These are phyloP conservation scores for Saxicola maurus DNA, from an alignment of 2,797 vertebrate species.

Conservation along the genomic window DNA sequence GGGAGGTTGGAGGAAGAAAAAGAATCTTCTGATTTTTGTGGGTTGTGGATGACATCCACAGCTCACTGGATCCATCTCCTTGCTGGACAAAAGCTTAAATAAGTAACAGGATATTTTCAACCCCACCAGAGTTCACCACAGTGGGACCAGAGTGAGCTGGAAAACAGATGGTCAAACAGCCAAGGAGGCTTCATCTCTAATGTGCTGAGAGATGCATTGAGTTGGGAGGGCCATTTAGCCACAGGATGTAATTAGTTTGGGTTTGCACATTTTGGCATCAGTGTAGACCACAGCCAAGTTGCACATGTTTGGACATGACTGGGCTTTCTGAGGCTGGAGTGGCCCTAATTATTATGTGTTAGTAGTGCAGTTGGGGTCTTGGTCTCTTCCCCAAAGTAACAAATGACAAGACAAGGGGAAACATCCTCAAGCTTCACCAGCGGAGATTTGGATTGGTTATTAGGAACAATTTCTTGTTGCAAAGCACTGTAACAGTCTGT, in stretches of 20 bases:
- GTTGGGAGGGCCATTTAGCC: not conserved
- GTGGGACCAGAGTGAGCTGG: not conserved
- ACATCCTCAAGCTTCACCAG: rapidly evolving
- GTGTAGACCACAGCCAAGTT: not conserved
- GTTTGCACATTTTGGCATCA: slow-evolving; percentile 11
- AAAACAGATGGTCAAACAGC: slow-evolving; percentile 6
- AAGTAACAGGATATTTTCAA: slow-evolving; percentile 18
- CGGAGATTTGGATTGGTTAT: not conserved
- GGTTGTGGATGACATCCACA: not conserved
- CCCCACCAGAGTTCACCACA: not conserved
- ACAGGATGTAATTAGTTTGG: slow-evolving; percentile 18
- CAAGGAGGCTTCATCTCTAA: not conserved
- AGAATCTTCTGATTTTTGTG: not conserved
- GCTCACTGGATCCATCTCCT: not conserved
- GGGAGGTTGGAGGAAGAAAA: not conserved
- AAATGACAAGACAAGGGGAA: not conserved
- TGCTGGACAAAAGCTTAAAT: not conserved
- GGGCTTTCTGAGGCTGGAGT: not conserved
- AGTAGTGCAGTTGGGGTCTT: not conserved
- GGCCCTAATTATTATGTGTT: not conserved
- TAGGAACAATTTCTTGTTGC: not conserved
- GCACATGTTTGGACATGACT: not conserved
- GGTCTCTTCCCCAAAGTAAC: not conserved
- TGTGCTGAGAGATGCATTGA: not conserved
- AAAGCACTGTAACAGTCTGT: not conserved